Evolutionary conservation across 2,113 vertebrate genomes (phyloP).

Genomic region (Anoura caudifer): DNA sequence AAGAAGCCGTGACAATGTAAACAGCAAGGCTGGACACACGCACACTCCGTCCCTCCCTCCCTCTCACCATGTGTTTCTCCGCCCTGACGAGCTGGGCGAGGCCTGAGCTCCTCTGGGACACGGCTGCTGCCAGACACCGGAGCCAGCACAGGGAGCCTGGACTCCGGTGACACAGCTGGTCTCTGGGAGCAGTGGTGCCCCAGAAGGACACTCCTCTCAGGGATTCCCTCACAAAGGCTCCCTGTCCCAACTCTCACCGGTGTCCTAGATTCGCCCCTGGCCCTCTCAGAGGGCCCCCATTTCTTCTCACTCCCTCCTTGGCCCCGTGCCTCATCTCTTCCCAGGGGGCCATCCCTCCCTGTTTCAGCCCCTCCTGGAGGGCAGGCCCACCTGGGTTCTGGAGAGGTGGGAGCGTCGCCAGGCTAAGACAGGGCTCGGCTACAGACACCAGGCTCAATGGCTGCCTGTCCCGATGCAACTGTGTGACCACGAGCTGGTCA

Average conservation of each 20-base stretch:
- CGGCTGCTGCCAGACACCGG: background rate
- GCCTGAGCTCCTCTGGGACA: conserved; percentile 15
- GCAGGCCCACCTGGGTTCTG: background rate
- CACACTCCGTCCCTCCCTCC: background rate
- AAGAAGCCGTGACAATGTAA: conserved; percentile 40
- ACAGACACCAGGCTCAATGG: background rate
- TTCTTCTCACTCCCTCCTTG: background rate
- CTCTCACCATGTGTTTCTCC: background rate
- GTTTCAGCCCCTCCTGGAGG: background rate
- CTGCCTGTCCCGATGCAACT: background rate
- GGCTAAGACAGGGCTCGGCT: background rate
- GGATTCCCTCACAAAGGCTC: background rate
- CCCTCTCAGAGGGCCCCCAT: background rate
- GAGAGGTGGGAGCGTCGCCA: background rate
- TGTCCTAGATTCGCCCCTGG: background rate
- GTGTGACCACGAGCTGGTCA: background rate
- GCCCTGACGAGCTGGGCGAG: background rate
- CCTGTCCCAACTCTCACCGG: background rate
- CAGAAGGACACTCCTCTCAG: background rate
- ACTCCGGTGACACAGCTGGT: background rate
- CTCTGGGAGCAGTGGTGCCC: background rate
- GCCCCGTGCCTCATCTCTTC: background rate
- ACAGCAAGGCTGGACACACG: conserved; percentile 17
- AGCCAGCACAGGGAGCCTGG: background rate
- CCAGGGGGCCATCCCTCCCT: background rate